A percentile compares a stretch with the other conserved stretches of the same genome.
Conservation (phyloP, 2,113 vertebrate genomes). For the Merops nubicus region DNA sequence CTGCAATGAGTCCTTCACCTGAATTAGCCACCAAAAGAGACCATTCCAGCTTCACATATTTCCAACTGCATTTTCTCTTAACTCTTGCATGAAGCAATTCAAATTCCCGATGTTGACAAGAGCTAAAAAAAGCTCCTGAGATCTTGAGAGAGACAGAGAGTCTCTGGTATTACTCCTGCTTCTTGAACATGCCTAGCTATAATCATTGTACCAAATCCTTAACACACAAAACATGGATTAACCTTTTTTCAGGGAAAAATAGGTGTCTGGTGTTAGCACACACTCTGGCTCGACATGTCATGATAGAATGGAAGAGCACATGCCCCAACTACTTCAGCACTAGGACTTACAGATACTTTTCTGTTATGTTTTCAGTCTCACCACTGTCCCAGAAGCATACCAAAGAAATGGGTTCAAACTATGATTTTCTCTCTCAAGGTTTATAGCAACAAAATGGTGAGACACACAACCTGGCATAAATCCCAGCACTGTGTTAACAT, state of each 20-base stretch:
- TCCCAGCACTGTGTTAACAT: not conserved
- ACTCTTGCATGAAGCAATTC: not conserved
- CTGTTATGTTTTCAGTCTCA: not conserved
- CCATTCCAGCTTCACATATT: not conserved
- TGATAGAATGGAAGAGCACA: not conserved
- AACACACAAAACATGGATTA: not conserved
- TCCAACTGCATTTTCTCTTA: not conserved
- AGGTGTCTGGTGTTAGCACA: not conserved
- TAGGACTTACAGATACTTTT: not conserved
- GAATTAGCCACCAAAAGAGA: not conserved
- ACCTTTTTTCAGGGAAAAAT: not conserved
- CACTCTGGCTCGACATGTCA: fast-evolving
- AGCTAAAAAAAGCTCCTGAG: not conserved
- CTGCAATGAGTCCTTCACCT: not conserved
- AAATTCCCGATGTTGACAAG: not conserved
- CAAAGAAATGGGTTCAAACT: not conserved
- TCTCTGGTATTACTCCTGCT: not conserved
- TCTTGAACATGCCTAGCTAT: not conserved
- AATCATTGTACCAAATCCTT: not conserved
- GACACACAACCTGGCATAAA: not conserved
- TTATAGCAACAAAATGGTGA: not conserved
- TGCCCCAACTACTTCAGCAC: not conserved
- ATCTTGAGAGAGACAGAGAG: not conserved
- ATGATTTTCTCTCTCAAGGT: not conserved
- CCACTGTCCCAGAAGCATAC: not conserved